A percentile compares a stretch with the other conserved stretches of the same genome.
Conservation (phyloP, 1,140 invertebrate species). For the Lanistes nyassanus region DNA sequence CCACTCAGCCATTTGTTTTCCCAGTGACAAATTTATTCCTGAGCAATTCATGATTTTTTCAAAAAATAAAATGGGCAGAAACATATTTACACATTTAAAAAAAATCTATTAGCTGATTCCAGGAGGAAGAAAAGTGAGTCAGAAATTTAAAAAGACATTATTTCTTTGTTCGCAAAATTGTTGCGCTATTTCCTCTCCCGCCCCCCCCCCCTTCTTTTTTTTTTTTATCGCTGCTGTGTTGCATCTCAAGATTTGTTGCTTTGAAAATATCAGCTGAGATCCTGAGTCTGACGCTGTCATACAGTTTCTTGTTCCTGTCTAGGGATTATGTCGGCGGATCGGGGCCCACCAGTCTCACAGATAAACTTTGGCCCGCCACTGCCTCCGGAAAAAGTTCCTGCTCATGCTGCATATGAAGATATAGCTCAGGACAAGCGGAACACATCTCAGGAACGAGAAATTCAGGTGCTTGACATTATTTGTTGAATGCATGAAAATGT, state of each 20-base stretch:
- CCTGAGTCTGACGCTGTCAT: background rate
- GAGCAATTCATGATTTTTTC: too few relatives aligned
- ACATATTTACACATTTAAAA: too few relatives aligned
- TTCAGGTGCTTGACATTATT: constrained; percentile 35
- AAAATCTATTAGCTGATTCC: too few relatives aligned
- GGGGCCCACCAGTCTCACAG: constrained; percentile 53
- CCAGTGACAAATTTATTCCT: too few relatives aligned
- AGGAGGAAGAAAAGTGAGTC: too few relatives aligned
- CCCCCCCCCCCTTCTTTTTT: too few relatives aligned
- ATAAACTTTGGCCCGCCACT: constrained; percentile 50
- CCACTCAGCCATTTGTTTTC: too few relatives aligned
- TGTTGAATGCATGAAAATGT: background rate
- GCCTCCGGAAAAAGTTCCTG: constrained; percentile 18
- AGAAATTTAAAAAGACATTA: too few relatives aligned
- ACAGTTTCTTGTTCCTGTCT: constrained; percentile 26
- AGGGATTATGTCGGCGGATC: constrained; percentile 53
- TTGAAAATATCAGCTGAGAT: background rate
- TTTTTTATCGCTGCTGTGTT: background rate
- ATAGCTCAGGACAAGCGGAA: background rate
- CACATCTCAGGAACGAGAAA: constrained; percentile 34
- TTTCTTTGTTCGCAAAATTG: background rate
- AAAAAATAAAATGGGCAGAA: too few relatives aligned
- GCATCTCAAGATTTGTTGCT: background rate
- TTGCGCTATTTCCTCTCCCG: too few relatives aligned
- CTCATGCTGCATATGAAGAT: too few relatives aligned